phyloP scores from a whole-genome alignment of 2,113 vertebrate species.

The Hyperopisus bebe region DNA sequence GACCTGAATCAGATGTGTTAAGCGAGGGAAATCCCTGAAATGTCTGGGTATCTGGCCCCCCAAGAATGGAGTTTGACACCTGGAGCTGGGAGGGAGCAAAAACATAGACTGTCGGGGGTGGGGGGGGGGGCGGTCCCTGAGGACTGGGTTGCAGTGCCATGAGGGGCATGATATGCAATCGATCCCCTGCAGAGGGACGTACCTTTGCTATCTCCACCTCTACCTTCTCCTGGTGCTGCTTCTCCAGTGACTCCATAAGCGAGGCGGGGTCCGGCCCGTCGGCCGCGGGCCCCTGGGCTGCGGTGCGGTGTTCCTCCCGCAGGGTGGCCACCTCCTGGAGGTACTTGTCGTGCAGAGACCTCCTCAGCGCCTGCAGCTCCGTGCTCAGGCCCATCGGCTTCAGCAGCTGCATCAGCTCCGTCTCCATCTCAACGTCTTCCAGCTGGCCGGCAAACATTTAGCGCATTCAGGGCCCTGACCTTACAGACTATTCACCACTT shows the following conservation, averaged over 20 bases:
- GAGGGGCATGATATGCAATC: neutral
- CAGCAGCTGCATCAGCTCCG: slow-evolving; percentile 19
- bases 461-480: neutral
- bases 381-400: slow-evolving; percentile 42
- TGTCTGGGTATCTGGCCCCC: no score
- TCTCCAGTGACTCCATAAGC: slow-evolving; percentile 52
- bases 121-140: neutral
- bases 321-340: slow-evolving; percentile 51
- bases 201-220: slow-evolving; percentile 90
- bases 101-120: neutral
- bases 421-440: slow-evolving; percentile 28
- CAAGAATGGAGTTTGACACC: no score
- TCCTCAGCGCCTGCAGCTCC: slow-evolving; percentile 56
- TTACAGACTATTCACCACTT: neutral
- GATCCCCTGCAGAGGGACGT: slow-evolving; percentile 9
- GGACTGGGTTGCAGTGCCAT: neutral
- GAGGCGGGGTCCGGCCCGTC: slow-evolving; percentile 46
- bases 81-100: neutral
- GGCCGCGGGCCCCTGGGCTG: slow-evolving; percentile 30
- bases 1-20: no score
- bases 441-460: slow-evolving; percentile 25
- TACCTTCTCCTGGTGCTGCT: slow-evolving; percentile 68
- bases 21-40: no score
- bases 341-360: slow-evolving; percentile 52
- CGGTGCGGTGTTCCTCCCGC: slow-evolving; percentile 53